These are phyloP conservation scores for Caenorhabditis briggsae DNA, from an alignment of 1,140 invertebrate species.

Conservation along the genomic window DNA sequence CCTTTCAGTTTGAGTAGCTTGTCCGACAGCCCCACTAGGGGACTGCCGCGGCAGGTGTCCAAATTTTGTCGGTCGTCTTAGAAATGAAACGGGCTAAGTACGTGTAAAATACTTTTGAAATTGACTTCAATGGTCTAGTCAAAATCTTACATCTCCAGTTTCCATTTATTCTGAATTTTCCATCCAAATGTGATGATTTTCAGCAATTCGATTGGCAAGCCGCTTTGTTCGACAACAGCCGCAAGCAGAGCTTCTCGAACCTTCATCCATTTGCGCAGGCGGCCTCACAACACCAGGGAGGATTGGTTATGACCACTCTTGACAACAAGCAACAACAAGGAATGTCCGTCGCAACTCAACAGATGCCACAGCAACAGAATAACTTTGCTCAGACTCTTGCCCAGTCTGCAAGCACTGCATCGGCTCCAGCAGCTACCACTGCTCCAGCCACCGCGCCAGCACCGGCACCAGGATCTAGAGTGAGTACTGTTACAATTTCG, in stretches of 20 bases:
- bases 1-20: conserved; percentile 26
- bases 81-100: conserved; percentile 6
- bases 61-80: background rate
- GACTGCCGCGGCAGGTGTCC: conserved; percentile 8
- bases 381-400: conserved; percentile 34
- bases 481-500: background rate
- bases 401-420: conserved; percentile 19
- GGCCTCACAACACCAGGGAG: background rate
- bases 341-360: conserved; percentile 37
- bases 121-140: background rate
- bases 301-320: conserved; percentile 45
- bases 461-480: conserved; percentile 24
- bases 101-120: conserved; percentile 44
- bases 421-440: conserved; percentile 6
- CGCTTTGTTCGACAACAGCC: conserved; percentile 42
- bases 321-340: conserved; percentile 50
- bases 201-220: conserved; percentile 53
- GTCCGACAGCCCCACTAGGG: conserved; percentile 33
- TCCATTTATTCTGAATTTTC: no score
- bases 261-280: conserved; percentile 26
- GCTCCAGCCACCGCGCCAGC: background rate
- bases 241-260: conserved; percentile 42
- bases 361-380: conserved; percentile 40
- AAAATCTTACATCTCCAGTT: background rate
- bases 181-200: background rate